Conservation (phyloP, 1,140 invertebrate species). For the Plectrocnemia conspersa region DNA sequence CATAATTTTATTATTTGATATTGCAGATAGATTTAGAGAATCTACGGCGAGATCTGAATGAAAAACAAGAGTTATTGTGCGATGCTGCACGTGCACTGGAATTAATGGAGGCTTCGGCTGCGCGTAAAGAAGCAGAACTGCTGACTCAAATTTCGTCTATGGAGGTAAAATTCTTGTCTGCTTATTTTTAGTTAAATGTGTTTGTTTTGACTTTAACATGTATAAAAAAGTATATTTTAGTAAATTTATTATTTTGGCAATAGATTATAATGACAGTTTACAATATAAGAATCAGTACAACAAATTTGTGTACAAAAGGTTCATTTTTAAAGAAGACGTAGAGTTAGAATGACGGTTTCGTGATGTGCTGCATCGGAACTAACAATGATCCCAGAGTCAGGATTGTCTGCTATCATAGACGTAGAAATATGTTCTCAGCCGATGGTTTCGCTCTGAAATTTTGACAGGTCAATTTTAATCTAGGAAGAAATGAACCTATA, state of each 20-base stretch:
- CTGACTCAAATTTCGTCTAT: slow-evolving; percentile 7
- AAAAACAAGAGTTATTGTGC: slow-evolving; percentile 77
- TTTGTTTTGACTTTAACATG: no score
- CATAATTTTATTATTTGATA: slow-evolving; percentile 32
- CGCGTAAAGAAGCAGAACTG: slow-evolving; percentile 26
- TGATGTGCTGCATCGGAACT: no score
- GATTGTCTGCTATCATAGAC: no score
- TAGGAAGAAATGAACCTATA: no score
- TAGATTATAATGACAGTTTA: not conserved
- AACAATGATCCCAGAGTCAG: no score
- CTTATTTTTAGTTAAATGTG: not conserved
- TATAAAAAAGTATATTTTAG: not conserved
- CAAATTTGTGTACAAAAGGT: not conserved
- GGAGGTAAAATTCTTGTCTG: slow-evolving; percentile 1
- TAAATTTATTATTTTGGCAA: slow-evolving; percentile 14
- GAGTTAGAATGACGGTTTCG: no score
- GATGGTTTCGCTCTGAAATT: no score
- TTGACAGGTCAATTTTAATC: no score
- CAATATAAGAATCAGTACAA: not conserved
- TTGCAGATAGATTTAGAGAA: slow-evolving; percentile 71
- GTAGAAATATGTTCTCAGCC: no score
- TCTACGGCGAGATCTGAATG: slow-evolving; percentile 68
- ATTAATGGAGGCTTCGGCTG: slow-evolving; percentile 55
- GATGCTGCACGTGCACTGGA: slow-evolving; percentile 77
- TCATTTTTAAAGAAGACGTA: no score